Evolutionary conservation across 1,140 invertebrate species (phyloP).

Genomic region (Drosophila lini): DNA sequence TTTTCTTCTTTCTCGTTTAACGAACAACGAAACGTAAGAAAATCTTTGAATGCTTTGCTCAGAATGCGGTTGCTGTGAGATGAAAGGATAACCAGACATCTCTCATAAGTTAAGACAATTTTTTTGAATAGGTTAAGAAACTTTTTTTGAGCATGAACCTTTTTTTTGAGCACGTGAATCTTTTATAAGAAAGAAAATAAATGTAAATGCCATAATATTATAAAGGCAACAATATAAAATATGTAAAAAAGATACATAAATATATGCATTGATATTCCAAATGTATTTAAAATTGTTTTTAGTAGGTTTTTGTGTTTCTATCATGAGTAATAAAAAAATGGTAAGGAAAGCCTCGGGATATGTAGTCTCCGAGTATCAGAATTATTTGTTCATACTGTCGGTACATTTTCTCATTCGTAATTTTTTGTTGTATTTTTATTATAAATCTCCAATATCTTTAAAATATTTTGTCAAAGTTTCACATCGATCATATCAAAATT

Average conservation of each 20-base stretch:
- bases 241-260: slow-evolving; percentile 17
- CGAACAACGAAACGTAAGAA: slow-evolving; percentile 34
- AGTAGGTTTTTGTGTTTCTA: background rate
- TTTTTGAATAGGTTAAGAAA: slow-evolving; percentile 55
- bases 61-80: slow-evolving; percentile 41
- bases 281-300: slow-evolving; percentile 3
- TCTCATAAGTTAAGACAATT: slow-evolving; percentile 36
- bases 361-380: background rate
- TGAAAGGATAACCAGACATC: slow-evolving; percentile 35
- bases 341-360: background rate
- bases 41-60: slow-evolving; percentile 27
- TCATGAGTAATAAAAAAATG: background rate
- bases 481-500: too few relatives aligned
- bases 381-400: too few relatives aligned
- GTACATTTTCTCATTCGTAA: too few relatives aligned
- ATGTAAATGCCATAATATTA: slow-evolving; percentile 24
- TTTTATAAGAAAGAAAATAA: slow-evolving; percentile 18
- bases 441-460: too few relatives aligned
- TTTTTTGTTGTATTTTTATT: too few relatives aligned
- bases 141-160: slow-evolving; percentile 71
- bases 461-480: too few relatives aligned
- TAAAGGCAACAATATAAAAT: slow-evolving; percentile 17
- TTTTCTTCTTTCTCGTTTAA: slow-evolving; percentile 40
- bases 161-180: slow-evolving; percentile 72
- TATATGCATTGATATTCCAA: slow-evolving; percentile 5